These are phyloP conservation scores for Forbesichthys agassizii DNA, from an alignment of 2,113 vertebrate species.

Conservation along the genomic window DNA sequence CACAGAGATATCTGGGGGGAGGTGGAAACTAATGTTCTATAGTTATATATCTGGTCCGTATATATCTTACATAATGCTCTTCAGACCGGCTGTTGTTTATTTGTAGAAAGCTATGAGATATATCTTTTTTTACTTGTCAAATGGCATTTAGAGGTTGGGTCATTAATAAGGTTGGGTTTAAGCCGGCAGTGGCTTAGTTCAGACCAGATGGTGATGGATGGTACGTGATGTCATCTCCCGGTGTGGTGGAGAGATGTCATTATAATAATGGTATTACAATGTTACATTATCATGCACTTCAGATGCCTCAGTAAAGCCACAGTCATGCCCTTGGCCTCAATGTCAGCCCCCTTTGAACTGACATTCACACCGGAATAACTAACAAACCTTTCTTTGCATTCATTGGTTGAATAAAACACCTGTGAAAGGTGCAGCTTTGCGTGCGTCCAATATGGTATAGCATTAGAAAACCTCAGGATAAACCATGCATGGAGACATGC, in stretches of 20 bases:
- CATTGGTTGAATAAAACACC: too few species aligned
- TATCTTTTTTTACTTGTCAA: background rate
- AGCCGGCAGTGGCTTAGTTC: background rate
- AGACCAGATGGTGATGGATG: conserved; percentile 9
- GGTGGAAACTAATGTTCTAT: conserved; percentile 19
- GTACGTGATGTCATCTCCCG: conserved; percentile 2
- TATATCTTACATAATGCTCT: conserved; percentile 13
- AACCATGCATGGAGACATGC: background rate
- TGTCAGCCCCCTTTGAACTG: background rate
- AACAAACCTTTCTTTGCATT: too few species aligned
- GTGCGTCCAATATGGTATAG: background rate
- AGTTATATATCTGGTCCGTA: background rate
- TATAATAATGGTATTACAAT: conserved; percentile 18
- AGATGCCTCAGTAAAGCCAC: background rate
- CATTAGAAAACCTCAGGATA: background rate
- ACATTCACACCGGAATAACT: too few species aligned
- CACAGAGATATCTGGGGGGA: conserved; percentile 26
- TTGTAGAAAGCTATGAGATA: background rate
- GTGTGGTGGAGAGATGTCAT: conserved; percentile 14
- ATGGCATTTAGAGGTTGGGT: background rate
- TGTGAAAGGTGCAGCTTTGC: background rate
- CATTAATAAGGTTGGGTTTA: background rate
- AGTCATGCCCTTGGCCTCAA: background rate
- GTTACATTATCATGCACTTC: conserved; percentile 2
- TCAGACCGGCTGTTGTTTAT: conserved; percentile 15